Evolutionary conservation across 2,797 vertebrate species (phyloP).

Genomic region (Malacoraja senta): DNA sequence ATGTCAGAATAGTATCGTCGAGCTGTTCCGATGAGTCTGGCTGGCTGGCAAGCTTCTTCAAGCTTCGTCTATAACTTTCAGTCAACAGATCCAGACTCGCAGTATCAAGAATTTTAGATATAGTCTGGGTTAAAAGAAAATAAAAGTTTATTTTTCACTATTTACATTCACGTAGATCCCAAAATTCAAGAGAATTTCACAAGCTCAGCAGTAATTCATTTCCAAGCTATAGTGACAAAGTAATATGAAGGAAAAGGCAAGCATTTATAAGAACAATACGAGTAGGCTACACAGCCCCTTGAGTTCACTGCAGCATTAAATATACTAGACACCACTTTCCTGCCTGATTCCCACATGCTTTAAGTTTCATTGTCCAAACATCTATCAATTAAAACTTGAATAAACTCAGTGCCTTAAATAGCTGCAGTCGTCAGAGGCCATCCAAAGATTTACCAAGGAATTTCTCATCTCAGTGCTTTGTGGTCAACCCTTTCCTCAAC

Average conservation of each 20-base stretch:
- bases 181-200: background rate
- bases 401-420: too few relatives aligned
- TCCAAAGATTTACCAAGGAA: too few relatives aligned
- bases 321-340: too few relatives aligned
- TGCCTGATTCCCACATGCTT: background rate
- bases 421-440: too few relatives aligned
- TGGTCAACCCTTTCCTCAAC: too few relatives aligned
- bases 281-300: too few relatives aligned
- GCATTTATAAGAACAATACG: background rate
- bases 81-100: constrained; percentile 85
- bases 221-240: background rate
- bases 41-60: constrained; percentile 81
- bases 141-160: constrained; percentile 9
- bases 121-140: constrained; percentile 56
- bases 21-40: constrained; percentile 85
- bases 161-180: background rate
- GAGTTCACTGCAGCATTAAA: too few relatives aligned
- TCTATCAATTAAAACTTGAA: too few relatives aligned
- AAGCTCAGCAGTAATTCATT: background rate
- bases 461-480: too few relatives aligned
- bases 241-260: background rate
- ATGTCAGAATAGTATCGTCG: constrained; percentile 93
- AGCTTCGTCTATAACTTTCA: constrained; percentile 79
- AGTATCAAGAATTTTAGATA: constrained; percentile 80
- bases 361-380: background rate